phyloP scores from a whole-genome alignment of 2,888 invertebrate species.

The Epinotia demarniana region DNA sequence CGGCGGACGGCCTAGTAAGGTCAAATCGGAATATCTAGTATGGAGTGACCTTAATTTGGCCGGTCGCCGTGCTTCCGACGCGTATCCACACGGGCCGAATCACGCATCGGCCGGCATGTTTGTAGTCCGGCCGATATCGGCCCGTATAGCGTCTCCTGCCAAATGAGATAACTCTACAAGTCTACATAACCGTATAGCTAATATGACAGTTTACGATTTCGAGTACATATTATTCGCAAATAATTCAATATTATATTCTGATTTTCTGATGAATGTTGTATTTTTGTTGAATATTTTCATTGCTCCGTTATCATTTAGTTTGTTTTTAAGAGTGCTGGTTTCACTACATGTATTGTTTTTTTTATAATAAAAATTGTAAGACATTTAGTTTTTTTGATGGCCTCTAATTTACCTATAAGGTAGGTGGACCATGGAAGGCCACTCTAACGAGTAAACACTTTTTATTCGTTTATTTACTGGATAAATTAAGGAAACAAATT shows the following conservation, averaged over 20 bases:
- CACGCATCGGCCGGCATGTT: no score
- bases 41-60: no score
- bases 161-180: neutral
- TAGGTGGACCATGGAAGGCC: no score
- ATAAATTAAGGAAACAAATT: no score
- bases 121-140: no score
- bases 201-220: constrained; percentile 44
- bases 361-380: constrained; percentile 40
- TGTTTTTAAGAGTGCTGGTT: constrained; percentile 36
- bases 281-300: constrained; percentile 52
- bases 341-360: constrained; percentile 28
- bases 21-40: no score
- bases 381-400: constrained; percentile 49
- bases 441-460: no score
- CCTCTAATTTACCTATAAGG: constrained; percentile 46
- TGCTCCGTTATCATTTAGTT: constrained; percentile 45
- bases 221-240: constrained; percentile 52
- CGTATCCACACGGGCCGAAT: no score
- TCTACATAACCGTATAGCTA: neutral
- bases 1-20: no score
- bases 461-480: no score
- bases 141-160: neutral
- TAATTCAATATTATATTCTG: constrained; percentile 52
- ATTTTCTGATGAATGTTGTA: constrained; percentile 49
- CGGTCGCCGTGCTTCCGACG: no score